These are phyloP conservation scores for Peribatodes rhomboidaria DNA, from an alignment of 2,888 invertebrate genomes.

Conservation along the genomic window DNA sequence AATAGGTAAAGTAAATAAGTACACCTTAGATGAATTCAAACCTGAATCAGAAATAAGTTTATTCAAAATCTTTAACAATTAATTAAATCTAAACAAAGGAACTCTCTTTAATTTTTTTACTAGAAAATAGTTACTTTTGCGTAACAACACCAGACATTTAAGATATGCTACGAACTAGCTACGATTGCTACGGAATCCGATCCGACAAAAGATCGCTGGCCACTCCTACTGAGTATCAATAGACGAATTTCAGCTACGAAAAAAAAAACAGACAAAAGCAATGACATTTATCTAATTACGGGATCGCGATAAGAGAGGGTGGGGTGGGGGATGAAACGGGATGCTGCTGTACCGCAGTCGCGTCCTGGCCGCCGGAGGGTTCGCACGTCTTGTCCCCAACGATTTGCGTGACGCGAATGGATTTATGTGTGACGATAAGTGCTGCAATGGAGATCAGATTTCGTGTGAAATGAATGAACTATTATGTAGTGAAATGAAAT, in stretches of 20 bases:
- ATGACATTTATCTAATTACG: constrained; percentile 86
- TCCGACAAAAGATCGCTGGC: constrained; percentile 52
- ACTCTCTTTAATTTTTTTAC: too few relatives aligned
- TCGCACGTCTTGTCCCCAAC: constrained; percentile 46
- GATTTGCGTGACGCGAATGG: constrained; percentile 37
- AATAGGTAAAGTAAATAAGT: too few relatives aligned
- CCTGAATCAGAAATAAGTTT: too few relatives aligned
- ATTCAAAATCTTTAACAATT: too few relatives aligned
- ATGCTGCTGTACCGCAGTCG: constrained; percentile 75
- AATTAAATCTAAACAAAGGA: too few relatives aligned
- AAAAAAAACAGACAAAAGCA: constrained; percentile 76
- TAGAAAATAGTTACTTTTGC: background rate
- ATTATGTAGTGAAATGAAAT: constrained; percentile 38
- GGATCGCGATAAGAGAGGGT: constrained; percentile 76
- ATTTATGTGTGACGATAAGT: constrained; percentile 42
- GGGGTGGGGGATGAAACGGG: constrained; percentile 52
- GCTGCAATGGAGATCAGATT: constrained; percentile 40
- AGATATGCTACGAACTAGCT: constrained; percentile 4
- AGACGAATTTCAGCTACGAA: constrained; percentile 59
- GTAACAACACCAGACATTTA: background rate
- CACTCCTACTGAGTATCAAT: constrained; percentile 50
- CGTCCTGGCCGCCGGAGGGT: constrained; percentile 48
- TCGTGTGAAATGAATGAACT: constrained; percentile 36
- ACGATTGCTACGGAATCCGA: constrained; percentile 2
- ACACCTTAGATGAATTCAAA: too few relatives aligned